Base-by-base conservation (phyloP, 2,797 vertebrate species). In the Moxostoma hubbsi region DNA sequence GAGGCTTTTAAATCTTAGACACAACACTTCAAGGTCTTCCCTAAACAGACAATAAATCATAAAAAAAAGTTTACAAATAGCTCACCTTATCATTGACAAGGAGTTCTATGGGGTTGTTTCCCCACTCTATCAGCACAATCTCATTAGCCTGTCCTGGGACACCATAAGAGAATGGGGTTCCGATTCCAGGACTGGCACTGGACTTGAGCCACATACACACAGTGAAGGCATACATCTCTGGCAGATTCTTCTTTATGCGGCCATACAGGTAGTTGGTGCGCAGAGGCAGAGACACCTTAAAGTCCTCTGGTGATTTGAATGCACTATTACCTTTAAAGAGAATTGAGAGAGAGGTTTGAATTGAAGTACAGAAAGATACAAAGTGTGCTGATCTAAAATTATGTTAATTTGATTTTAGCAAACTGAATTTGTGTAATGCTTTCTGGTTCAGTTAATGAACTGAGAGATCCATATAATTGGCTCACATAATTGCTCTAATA, bases 61-160 rank as follows among this genome's bases (percentile, higher is more conserved):
- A 24, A 24, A 24, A 24, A 18, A 2, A 24, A 24, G 15, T 61
- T 61, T 6, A 58, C 50, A 0, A 77, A 45, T 15, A 16, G n/a
- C 93, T 85, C 85, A 99, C 98, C 96, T 99, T 99, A 77, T 99
- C 97, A 0, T 99, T 99, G 78, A 99, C 96, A 1, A 99, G 93
- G 4, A 99, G 94, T 81, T 99, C 98, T 0, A 99, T 98, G 53
- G 97, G 97, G 85, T 99, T 99, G 89, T 97, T 98, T 0, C 97
- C 98, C 98, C 98, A 99, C 61, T 99, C 98, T 8, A 99, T 99
- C 73, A 99, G 94, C 82, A 99, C 98, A 0, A 99, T 98, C 90
- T 99, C 98, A 5, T 99, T 99, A 83, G 98, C 96, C 85, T 99
- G 98, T 46, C 97, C 97, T 0, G 97, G 95, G 58, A 99, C 97